These are phyloP conservation scores for Marasmarcha lunaedactyla DNA, from an alignment of 2,888 invertebrate genomes.

Conservation along the genomic window DNA sequence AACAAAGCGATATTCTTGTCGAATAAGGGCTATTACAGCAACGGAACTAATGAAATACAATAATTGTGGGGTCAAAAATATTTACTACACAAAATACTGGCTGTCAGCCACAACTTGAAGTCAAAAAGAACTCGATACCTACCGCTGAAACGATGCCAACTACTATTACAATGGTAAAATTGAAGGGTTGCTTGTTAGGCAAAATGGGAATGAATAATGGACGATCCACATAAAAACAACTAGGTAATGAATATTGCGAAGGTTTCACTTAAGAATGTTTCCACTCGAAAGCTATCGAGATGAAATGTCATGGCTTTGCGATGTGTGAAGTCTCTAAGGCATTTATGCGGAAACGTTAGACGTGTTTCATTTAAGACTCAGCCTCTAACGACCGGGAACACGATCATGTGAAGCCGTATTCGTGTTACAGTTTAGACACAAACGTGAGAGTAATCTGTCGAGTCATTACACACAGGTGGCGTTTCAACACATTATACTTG, in stretches of 20 bases:
- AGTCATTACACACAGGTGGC: too few relatives aligned
- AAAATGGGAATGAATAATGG: constrained; percentile 24
- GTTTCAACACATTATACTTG: too few relatives aligned
- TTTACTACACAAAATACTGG: constrained; percentile 40
- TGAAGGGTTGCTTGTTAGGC: constrained; percentile 43
- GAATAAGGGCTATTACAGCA: constrained; percentile 11
- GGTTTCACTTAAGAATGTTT: background rate
- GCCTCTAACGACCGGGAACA: too few relatives aligned
- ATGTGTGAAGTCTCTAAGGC: background rate
- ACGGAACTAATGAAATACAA: constrained; percentile 17
- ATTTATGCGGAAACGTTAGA: too few relatives aligned
- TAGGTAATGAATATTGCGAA: constrained; percentile 3
- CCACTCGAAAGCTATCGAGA: too few relatives aligned
- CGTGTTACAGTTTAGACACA: too few relatives aligned
- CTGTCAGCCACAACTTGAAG: constrained; percentile 38
- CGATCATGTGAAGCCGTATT: too few relatives aligned
- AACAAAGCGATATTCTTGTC: too few relatives aligned
- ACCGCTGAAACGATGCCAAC: constrained; percentile 44
- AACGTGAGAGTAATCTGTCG: too few relatives aligned
- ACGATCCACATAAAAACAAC: constrained; percentile 6
- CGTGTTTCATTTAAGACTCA: too few relatives aligned
- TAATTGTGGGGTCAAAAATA: constrained; percentile 20
- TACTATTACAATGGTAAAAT: constrained; percentile 37
- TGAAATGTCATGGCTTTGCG: background rate
- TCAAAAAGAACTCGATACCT: constrained; percentile 27